Base-by-base conservation (phyloP, 1,140 invertebrate genomes). In the Euura saliciscinereae region DNA sequence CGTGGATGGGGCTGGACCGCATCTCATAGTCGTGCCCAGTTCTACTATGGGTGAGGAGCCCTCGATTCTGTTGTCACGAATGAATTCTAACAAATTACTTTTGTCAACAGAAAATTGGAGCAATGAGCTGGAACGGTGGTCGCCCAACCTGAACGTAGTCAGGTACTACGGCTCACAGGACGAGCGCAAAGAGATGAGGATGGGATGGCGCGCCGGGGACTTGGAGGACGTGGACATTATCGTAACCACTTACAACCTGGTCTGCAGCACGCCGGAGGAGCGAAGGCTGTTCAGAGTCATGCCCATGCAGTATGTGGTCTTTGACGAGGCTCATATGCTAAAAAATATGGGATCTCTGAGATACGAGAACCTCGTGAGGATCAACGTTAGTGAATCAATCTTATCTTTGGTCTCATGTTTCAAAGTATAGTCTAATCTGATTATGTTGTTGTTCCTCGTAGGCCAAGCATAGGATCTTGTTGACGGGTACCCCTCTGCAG, bases 291-390 rank as follows among this genome's bases (percentile, higher is more conserved):
- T 99, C 85, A 93, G 96, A 69, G 93, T 96, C 45, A 92, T 97
- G 68, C 90, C 91, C 13, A 93, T 99, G 81, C 92, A 98, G 80
- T 99, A 98, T 82, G 95, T 98, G 0, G 90, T 99, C 44, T 98
- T 98, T 84, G 98, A 99, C 86, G 98, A 99, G 85, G 98, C 97
- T 1, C 98, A 99, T 80, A 98, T 99, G 96, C 87, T 99, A 6
- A 99, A 99, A 85, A 99, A 99, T 84, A 99, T 99, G 96, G 92
- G 93, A 51, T 97, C 97, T 4, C 91, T 94, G 74, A 89, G 97
- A 79, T 99, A 97, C 80, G 92, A 96, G 78, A 94, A 95, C 84
- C 89, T 99, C 10, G 93, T 97, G 78, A 93, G 93, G 79, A 95
- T 99, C 65, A 95, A 94, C 82, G 95, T 95, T 86, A 82, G 82